Conservation (phyloP, 2,113 vertebrate species). For the Oriolus oriolus region DNA sequence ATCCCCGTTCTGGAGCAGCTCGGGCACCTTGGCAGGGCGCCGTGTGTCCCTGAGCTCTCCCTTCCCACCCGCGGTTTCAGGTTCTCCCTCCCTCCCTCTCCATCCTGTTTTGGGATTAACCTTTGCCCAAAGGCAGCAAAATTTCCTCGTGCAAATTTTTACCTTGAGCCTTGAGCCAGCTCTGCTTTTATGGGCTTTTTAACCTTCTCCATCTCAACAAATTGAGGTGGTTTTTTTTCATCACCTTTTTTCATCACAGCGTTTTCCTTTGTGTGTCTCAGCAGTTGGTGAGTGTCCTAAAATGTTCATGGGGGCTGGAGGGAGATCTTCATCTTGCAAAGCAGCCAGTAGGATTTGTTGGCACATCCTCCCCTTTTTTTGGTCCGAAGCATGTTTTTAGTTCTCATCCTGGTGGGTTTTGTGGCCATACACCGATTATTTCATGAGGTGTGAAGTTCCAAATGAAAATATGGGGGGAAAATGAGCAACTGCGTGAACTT, state of each 20-base stretch:
- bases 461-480: background rate
- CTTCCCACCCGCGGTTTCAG: background rate
- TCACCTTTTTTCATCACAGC: background rate
- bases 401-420: background rate
- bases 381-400: background rate
- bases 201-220: background rate
- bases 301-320: background rate
- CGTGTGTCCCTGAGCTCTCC: background rate
- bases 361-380: background rate
- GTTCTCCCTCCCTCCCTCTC: background rate
- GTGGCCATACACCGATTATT: background rate
- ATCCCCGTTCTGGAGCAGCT: background rate
- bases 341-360: background rate
- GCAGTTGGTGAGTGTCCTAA: background rate
- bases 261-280: background rate
- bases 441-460: background rate
- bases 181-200: background rate
- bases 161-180: background rate
- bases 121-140: background rate
- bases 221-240: background rate
- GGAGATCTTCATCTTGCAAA: background rate
- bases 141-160: background rate
- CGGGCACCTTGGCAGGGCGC: background rate
- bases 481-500: background rate
- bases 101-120: background rate